phyloP scores from a whole-genome alignment of 2,888 invertebrate species.

The Platycheirus rosarum region DNA sequence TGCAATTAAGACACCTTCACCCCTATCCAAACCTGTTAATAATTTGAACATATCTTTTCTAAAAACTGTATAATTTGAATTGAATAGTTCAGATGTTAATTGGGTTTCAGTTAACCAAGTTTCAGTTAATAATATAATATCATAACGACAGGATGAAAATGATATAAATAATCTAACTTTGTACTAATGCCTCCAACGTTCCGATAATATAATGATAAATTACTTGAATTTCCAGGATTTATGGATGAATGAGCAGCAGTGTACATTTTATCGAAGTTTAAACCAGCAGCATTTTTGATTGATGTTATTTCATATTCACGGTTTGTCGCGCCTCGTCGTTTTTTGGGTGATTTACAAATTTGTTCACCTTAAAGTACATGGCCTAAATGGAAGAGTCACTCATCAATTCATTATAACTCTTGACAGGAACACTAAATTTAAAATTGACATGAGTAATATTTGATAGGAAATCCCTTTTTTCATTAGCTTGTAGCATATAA shows the following conservation, averaged over 20 bases:
- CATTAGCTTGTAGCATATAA: background rate
- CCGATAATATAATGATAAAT: too few relatives aligned
- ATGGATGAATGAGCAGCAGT: background rate
- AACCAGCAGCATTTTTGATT: background rate
- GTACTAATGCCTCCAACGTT: too few relatives aligned
- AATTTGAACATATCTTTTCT: too few relatives aligned
- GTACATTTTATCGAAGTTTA: background rate
- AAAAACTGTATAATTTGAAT: too few relatives aligned
- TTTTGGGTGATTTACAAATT: background rate
- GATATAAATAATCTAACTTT: too few relatives aligned
- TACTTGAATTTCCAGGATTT: background rate
- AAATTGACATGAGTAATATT: slow-evolving; percentile 3
- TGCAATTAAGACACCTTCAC: too few relatives aligned
- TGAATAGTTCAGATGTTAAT: too few relatives aligned
- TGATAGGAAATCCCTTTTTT: background rate
- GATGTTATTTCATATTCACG: background rate
- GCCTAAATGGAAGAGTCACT: background rate
- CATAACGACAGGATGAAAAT: too few relatives aligned
- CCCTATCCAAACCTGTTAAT: too few relatives aligned
- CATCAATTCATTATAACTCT: background rate
- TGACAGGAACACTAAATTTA: background rate
- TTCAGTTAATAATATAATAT: too few relatives aligned
- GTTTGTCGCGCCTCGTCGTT: background rate
- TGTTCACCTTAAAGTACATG: background rate
- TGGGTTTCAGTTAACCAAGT: too few relatives aligned